Conservation (phyloP, 2,888 invertebrate genomes). For the Chrysomela aeneicollis region DNA sequence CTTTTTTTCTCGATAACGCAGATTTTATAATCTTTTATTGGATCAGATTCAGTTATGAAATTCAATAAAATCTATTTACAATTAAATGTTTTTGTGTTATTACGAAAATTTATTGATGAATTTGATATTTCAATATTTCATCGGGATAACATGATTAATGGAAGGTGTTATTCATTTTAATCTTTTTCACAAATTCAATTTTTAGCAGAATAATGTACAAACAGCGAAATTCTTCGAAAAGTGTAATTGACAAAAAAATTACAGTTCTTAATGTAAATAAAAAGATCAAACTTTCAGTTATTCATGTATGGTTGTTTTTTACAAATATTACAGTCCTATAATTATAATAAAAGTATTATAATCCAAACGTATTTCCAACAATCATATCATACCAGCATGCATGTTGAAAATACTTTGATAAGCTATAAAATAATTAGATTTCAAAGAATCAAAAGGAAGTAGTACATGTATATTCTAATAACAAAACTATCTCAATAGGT, state of each 20-base stretch:
- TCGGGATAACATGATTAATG: too few relatives aligned
- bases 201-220: too few relatives aligned
- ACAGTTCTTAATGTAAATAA: neutral
- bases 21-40: neutral
- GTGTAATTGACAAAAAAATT: conserved; percentile 1
- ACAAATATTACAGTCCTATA: conserved; percentile 5
- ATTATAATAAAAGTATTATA: neutral
- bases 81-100: neutral
- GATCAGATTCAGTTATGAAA: neutral
- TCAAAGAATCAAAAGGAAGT: neutral
- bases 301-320: neutral
- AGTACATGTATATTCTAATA: neutral
- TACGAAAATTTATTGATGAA: too few relatives aligned
- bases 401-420: neutral
- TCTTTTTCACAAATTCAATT: too few relatives aligned
- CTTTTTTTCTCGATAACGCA: neutral
- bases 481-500: neutral
- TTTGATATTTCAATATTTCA: too few relatives aligned
- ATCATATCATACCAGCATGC: neutral
- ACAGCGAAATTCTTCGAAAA: neutral
- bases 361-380: neutral
- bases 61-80: neutral
- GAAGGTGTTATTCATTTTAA: too few relatives aligned
- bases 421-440: neutral
- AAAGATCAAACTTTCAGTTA: neutral